Conservation (phyloP, 23 tunicate species). For the Trididemnum nubilum region DNA sequence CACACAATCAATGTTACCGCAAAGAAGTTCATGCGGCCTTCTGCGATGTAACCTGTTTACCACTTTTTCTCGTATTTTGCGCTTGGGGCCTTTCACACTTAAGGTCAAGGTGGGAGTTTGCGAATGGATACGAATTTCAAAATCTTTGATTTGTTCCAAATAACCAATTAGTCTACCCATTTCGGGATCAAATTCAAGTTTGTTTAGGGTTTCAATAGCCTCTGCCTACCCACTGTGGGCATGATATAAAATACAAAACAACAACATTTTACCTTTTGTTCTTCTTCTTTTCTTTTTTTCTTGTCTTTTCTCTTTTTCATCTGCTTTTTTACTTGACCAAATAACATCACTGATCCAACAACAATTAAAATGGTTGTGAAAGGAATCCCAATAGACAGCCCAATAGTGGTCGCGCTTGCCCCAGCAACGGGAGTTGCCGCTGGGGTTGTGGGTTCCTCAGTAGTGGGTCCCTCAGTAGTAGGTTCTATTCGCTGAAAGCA, state of each 20-base stretch:
- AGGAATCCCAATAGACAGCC: slow-evolving; percentile 68
- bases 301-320: slow-evolving; percentile 46
- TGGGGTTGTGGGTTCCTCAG: not conserved
- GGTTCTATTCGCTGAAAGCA: not conserved
- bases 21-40: too few relatives aligned
- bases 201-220: too few relatives aligned
- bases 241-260: too few relatives aligned
- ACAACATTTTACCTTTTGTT: slow-evolving; percentile 42
- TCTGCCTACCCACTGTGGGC: too few relatives aligned
- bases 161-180: not conserved
- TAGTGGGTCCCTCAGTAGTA: not conserved
- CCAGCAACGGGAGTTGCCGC: slow-evolving; percentile 25
- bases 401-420: slow-evolving; percentile 40
- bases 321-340: slow-evolving; percentile 72
- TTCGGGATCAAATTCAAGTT: not conserved
- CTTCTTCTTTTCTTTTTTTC: slow-evolving; percentile 37
- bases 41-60: too few relatives aligned
- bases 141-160: too few relatives aligned
- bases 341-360: slow-evolving; percentile 72
- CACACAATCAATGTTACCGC: too few relatives aligned
- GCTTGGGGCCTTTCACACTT: too few relatives aligned
- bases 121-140: too few relatives aligned
- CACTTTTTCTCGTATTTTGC: too few relatives aligned
- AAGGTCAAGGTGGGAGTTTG: too few relatives aligned
- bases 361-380: slow-evolving; percentile 40